Base-by-base conservation (phyloP, 2,888 invertebrate species). In the Sisyra nigra region DNA sequence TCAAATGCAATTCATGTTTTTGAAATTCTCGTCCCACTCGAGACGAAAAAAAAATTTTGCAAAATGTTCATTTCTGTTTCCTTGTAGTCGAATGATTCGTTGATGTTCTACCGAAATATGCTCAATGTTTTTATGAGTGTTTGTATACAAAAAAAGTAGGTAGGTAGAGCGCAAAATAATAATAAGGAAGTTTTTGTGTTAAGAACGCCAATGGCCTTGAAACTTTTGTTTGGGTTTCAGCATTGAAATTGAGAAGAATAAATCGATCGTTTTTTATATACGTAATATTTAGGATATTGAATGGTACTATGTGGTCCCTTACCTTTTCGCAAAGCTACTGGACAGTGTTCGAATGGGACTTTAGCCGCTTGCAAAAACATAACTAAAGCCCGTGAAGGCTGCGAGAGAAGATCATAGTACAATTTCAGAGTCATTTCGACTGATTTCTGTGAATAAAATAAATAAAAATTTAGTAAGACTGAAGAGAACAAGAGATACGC, bases 371-470 rank as follows among this genome's bases (percentile, higher is more conserved):
- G 67, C 34, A 71, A 52, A 50, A 70, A 67, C 30, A 65, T 62
- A 46, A 62, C 63, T 19, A 71, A 47, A 32, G 69, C 66, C 48
- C 72, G 57, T 4, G 63, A 64, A 2, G 71, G 71, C 54, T 70
- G 70, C 1, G 71, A 71, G 54, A 71, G 52, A 19, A 68, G 55
- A 55, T 71, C 68, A 39, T 57, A 66, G 45, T 51, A 59, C 24
- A 51, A 50, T 50, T 56, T 57, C 29, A 58, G 40, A 18, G 47
- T 45, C 55, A 55, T 57, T 46, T 32, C 50, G 33, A 40, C 45
- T 33, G 24, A 29, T 38, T 11, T 38, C 18, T 38, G 19, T 6
- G 19, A 38, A 11, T 38, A 4, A 38, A 18, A 38, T 2, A 19
- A 19, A 24, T 3, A 24, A 24, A 24, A 24, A 24, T 5, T 24